phyloP scores from a whole-genome alignment of 1,140 invertebrate genomes.

The Tetranychus cinnabarinus region DNA sequence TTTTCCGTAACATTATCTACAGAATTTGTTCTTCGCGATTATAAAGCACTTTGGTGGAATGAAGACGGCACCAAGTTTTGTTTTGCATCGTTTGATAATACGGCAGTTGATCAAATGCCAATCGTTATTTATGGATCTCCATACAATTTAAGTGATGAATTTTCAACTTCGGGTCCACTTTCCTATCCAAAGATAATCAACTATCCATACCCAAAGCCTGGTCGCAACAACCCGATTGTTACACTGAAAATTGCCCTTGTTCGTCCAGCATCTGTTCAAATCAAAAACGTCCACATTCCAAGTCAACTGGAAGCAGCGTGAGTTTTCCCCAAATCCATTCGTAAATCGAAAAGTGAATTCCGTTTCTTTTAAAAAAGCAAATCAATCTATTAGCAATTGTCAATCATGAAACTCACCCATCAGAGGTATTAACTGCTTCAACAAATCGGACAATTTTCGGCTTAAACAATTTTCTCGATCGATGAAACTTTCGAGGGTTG shows the following conservation, averaged over 20 bases:
- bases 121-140: slow-evolving; percentile 12
- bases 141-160: neutral
- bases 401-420: too few relatives aligned
- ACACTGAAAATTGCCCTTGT: slow-evolving; percentile 11
- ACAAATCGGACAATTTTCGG: too few relatives aligned
- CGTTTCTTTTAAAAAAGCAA: too few relatives aligned
- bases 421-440: too few relatives aligned
- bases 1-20: neutral
- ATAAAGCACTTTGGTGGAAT: slow-evolving; percentile 22
- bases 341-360: too few relatives aligned
- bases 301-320: neutral
- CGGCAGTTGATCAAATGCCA: slow-evolving; percentile 13
- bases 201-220: slow-evolving; percentile 13
- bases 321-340: too few relatives aligned
- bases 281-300: neutral
- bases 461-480: too few relatives aligned
- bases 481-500: too few relatives aligned
- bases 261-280: neutral
- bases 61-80: slow-evolving; percentile 15
- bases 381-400: too few relatives aligned
- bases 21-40: slow-evolving; percentile 21
- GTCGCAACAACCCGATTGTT: slow-evolving; percentile 11
- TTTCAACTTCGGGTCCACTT: neutral
- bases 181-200: slow-evolving; percentile 6
- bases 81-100: slow-evolving; percentile 21